phyloP scores from a whole-genome alignment of 2,113 vertebrate genomes.

The Xiphophorus couchianus region DNA sequence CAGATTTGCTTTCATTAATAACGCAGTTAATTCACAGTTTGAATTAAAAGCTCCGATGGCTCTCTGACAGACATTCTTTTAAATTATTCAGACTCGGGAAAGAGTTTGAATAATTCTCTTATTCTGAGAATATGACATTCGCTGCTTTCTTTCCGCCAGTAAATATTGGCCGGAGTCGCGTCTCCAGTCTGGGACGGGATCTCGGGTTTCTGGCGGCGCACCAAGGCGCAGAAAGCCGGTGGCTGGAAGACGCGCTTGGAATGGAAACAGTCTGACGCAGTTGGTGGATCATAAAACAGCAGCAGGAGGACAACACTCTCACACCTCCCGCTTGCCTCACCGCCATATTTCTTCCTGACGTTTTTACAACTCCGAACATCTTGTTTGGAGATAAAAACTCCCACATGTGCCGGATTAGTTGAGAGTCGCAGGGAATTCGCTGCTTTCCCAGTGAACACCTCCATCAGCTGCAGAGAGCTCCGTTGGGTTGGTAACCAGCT shows the following conservation, averaged over 20 bases:
- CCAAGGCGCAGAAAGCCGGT: conserved; percentile 29
- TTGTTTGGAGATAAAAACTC: conserved; percentile 5
- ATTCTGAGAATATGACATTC: no score
- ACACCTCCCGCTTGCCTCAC: conserved; percentile 21
- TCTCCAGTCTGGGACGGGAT: conserved; percentile 13
- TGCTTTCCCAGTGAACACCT: background rate
- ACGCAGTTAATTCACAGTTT: background rate
- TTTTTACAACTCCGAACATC: conserved; percentile 7
- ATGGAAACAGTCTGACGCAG: conserved; percentile 72
- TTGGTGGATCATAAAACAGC: conserved; percentile 59
- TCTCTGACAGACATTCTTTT: background rate
- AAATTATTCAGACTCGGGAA: background rate
- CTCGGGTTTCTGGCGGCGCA: conserved; percentile 15
- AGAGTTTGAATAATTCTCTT: background rate
- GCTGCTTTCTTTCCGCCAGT: conserved; percentile 2
- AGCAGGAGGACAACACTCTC: conserved; percentile 51
- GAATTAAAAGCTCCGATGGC: background rate
- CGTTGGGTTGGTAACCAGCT: background rate
- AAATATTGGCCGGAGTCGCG: background rate
- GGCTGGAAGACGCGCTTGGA: conserved; percentile 47
- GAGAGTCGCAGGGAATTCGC: background rate
- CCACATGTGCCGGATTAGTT: conserved; percentile 5
- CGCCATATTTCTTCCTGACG: conserved; percentile 1
- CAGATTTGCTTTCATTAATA: background rate
- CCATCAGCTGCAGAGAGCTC: background rate